phyloP scores from a whole-genome alignment of 2,113 vertebrate genomes.

The Cyprinodon tularosa region DNA sequence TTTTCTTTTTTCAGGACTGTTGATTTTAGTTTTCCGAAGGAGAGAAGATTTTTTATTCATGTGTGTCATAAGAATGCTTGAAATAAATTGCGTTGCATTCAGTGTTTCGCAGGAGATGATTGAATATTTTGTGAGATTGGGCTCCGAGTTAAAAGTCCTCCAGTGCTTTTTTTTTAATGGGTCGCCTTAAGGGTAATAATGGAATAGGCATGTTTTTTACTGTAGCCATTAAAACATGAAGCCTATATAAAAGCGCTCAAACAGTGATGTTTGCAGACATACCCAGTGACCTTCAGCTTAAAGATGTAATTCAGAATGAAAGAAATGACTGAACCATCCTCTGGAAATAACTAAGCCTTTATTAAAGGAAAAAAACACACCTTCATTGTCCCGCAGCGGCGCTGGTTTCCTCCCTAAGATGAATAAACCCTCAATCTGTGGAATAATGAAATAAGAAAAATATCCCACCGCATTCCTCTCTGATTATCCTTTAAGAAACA shows the following conservation, averaged over 20 bases:
- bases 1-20: background rate
- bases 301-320: conserved; percentile 34
- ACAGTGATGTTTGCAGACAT: background rate
- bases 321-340: conserved; percentile 32
- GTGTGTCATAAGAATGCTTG: background rate
- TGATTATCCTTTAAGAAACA: conserved; percentile 39
- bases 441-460: conserved; percentile 20
- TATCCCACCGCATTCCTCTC: conserved; percentile 33
- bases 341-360: conserved; percentile 53
- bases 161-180: conserved; percentile 1
- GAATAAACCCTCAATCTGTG: conserved; percentile 41
- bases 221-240: conserved; percentile 15
- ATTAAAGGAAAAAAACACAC: conserved; percentile 53
- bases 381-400: conserved; percentile 38
- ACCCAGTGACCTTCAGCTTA: conserved; percentile 41
- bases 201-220: conserved; percentile 8
- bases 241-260: background rate
- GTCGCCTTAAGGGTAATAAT: conserved; percentile 17
- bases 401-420: conserved; percentile 16
- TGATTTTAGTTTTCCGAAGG: conserved; percentile 24
- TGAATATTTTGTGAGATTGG: conserved; percentile 8
- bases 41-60: background rate
- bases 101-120: background rate
- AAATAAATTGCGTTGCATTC: background rate
- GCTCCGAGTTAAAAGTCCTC: conserved; percentile 4